Evolutionary conservation across 2,888 invertebrate species (phyloP).

Genomic region (Tortricodes alternella): DNA sequence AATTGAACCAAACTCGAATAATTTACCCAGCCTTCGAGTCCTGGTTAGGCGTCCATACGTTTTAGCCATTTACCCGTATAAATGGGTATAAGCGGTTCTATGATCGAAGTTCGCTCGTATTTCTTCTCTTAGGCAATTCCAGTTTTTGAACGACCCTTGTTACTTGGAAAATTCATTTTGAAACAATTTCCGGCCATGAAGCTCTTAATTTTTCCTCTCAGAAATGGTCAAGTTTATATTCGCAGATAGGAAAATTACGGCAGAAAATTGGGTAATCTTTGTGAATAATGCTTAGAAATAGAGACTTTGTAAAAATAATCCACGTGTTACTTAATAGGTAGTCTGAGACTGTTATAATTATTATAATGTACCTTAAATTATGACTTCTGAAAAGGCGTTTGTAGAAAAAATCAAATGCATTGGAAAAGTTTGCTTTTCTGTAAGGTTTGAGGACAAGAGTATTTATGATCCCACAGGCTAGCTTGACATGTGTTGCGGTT

Average conservation of each 20-base stretch:
- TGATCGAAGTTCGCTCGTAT: constrained; percentile 31
- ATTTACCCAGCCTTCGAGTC: not conserved
- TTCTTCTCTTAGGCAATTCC: constrained; percentile 32
- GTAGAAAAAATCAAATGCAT: too few species aligned
- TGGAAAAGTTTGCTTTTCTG: too few species aligned
- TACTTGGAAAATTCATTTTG: constrained; percentile 31
- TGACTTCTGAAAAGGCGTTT: too few species aligned
- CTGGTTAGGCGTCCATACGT: constrained; percentile 22
- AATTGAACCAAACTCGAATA: not conserved
- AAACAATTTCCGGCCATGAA: constrained; percentile 28
- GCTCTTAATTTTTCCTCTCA: constrained; percentile 23
- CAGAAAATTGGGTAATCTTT: constrained; percentile 1
- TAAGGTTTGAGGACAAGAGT: too few species aligned
- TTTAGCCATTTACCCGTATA: constrained; percentile 30
- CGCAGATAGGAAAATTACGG: constrained; percentile 21
- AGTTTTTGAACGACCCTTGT: constrained; percentile 32
- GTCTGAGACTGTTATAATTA: too few species aligned
- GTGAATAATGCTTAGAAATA: constrained; percentile 9
- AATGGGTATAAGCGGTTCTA: constrained; percentile 30
- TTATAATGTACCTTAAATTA: too few species aligned
- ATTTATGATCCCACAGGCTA: too few species aligned
- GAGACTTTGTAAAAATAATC: too few species aligned
- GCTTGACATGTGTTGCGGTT: too few species aligned
- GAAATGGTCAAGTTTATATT: constrained; percentile 26
- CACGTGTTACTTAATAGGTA: too few species aligned